Evolutionary conservation across 2,113 vertebrate species (phyloP), one percentile per base, ranked within the genome.

Genomic region (Notechis scutatus): DNA sequence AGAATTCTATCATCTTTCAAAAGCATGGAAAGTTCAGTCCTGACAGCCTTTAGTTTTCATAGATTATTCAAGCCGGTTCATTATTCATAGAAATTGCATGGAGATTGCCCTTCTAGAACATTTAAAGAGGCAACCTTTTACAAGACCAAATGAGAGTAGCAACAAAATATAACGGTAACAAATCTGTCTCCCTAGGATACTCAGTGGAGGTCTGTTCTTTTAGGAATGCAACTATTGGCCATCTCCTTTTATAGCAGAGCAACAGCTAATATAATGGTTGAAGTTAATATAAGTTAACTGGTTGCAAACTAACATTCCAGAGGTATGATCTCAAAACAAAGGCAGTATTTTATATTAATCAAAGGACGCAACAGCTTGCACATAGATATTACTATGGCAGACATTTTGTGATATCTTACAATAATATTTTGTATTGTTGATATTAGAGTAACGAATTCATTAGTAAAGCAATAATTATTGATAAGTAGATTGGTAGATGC

Each of bases 21-120:
- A 95, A 95, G 90, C 61, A 91, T 91, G 91, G 93, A 34, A 96
- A 95, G 94, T 95, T 94, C 96, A 95, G 94, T 95, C 93, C 96
- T 50, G 92, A 21, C 54, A 96, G 47, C 23, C 86, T 95, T 96
- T 94, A 85, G 85, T 94, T 96, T 97, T 94, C 94, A 95, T 94
- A 95, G 94, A 94, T 96, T 97, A 95, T 87, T 93, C 91, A 91
- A 54, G 55, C 61, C 85, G 61, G 93, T 95, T 96, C 94, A 29
- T 93, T 90, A 90, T 91, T 91, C 89, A 89, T 47, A 59, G 54
- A 87, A 93, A 91, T 91, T 92, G 64, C 90, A 95, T 90, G 87
- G 52, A 94, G 92, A 89, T 89, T 90, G 93, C 94, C 89, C 90
- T 94, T 45, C 52, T 91, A 92, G 3, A 24, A 34, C 0, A 0